A percentile compares a stretch with the other conserved stretches of the same genome.
Evolutionary conservation across 2,113 vertebrate genomes (phyloP).

Genomic region (Neomonachus schauinslandi): DNA sequence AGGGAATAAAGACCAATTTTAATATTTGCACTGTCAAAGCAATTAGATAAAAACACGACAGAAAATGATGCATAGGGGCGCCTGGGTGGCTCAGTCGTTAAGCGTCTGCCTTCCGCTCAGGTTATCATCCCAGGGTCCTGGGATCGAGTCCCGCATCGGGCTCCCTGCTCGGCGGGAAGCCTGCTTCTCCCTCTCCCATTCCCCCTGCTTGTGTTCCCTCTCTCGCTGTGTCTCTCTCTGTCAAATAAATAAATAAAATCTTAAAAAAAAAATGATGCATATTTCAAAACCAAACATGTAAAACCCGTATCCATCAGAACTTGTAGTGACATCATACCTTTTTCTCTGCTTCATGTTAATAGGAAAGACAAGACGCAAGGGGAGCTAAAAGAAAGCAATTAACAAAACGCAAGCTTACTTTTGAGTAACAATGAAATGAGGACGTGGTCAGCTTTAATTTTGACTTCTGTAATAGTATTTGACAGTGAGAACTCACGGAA

Average conservation of each 20-base stretch:
- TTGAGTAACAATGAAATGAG: background rate
- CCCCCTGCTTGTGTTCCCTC: no score
- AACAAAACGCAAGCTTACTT: background rate
- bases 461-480: background rate
- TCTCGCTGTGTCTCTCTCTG: no score
- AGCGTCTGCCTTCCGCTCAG: no score
- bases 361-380: background rate
- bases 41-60: background rate
- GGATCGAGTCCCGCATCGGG: no score
- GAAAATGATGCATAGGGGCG: background rate
- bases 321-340: background rate
- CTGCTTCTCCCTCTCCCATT: no score
- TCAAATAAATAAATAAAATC: no score
- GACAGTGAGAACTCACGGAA: background rate
- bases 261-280: no score
- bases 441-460: background rate
- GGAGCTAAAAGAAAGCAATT: slow-evolving; percentile 40
- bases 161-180: no score
- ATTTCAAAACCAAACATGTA: background rate
- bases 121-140: no score
- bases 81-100: no score
- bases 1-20: slow-evolving; percentile 37
- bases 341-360: background rate
- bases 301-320: slow-evolving; percentile 22
- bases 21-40: slow-evolving; percentile 4